Evolutionary conservation across 2,113 vertebrate genomes (phyloP).

Genomic region (Dinomys branickii): DNA sequence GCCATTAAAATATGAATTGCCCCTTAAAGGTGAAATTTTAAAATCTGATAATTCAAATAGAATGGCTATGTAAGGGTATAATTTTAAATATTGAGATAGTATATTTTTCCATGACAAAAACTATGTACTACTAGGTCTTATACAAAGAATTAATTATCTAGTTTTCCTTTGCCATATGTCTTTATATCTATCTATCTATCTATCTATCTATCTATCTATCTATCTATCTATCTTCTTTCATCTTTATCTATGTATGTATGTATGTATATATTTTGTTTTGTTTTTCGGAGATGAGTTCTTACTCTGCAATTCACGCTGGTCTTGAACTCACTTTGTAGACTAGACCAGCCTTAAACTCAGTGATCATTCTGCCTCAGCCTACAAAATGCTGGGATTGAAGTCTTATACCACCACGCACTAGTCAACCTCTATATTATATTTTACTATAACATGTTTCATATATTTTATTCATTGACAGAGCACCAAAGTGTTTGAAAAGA

Average conservation of each 20-base stretch:
- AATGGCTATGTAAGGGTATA: neutral
- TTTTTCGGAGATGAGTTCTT: no score
- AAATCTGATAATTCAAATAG: neutral
- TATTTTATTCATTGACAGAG: neutral
- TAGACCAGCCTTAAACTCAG: no score
- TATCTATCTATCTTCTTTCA: no score
- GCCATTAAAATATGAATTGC: neutral
- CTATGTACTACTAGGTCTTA: neutral
- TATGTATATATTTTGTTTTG: no score
- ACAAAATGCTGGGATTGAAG: no score
- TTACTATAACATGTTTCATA: neutral
- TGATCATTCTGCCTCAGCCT: no score
- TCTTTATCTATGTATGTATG: no score
- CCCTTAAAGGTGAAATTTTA: neutral
- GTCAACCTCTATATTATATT: neutral
- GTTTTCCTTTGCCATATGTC: neutral
- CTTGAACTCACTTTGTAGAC: no score
- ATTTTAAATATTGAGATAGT: neutral
- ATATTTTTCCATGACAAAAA: neutral
- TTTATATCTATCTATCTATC: neutral
- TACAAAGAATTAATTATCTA: neutral
- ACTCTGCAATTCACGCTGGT: no score
- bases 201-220: no score
- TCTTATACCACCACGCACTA: no score
- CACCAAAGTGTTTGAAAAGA: slow-evolving; percentile 7